Evolutionary conservation across 1,140 invertebrate species (phyloP).

Genomic region (Cotesia glomerata): DNA sequence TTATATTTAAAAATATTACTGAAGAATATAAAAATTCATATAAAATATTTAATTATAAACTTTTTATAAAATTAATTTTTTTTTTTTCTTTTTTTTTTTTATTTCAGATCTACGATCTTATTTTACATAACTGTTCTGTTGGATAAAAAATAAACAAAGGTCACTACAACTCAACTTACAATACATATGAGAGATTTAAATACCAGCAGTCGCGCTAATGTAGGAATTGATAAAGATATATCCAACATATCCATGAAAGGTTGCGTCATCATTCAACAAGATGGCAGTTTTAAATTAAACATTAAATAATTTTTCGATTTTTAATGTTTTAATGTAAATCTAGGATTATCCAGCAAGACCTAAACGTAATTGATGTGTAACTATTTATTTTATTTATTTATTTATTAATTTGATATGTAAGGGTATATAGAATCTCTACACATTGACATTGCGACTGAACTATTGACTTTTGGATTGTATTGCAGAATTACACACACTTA

Average conservation of each 20-base stretch:
- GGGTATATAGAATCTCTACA: neutral
- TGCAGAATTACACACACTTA: conserved; percentile 17
- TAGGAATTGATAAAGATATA: neutral
- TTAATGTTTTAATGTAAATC: neutral
- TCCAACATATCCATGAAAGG: neutral
- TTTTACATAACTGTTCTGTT: conserved; percentile 1
- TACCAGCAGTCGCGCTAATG: conserved; percentile 20
- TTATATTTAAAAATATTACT: no score
- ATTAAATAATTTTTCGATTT: neutral
- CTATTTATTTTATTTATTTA: no score
- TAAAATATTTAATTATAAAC: no score
- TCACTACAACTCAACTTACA: neutral
- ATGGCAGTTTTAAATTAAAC: conserved; percentile 19
- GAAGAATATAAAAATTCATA: no score
- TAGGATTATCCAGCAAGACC: neutral
- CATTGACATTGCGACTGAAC: neutral
- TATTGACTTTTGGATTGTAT: neutral
- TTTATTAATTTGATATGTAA: no score
- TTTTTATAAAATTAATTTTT: no score
- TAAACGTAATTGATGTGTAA: no score
- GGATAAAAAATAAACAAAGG: conserved; percentile 8
- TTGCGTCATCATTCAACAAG: conserved; percentile 29
- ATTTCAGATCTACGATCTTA: neutral
- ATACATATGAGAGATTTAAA: neutral
- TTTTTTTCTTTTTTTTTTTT: no score